A percentile compares a stretch with the other conserved stretches of the same genome.
Evolutionary conservation across 2,797 vertebrate species (phyloP).

Genomic region (Chelon labrosus): DNA sequence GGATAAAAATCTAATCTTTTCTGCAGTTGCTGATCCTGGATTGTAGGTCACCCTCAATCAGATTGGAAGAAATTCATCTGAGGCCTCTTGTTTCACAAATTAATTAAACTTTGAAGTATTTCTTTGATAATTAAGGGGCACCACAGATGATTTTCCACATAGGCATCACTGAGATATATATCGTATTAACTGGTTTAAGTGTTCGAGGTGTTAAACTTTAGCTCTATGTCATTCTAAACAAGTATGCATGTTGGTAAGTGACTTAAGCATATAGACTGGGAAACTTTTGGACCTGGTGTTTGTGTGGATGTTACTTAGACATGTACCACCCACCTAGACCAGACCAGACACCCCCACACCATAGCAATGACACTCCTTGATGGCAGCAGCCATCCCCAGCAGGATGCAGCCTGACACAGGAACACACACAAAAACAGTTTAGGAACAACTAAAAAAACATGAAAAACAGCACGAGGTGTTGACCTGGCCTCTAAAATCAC

Average conservation of each 20-base stretch:
- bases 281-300: too few relatives aligned
- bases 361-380: too few relatives aligned
- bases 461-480: too few relatives aligned
- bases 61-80: neutral
- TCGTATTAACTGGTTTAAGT: neutral
- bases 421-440: too few relatives aligned
- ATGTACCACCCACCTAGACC: too few relatives aligned
- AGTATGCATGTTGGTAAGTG: neutral
- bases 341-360: too few relatives aligned
- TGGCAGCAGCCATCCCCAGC: too few relatives aligned
- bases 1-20: slow-evolving; percentile 20
- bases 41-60: neutral
- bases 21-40: neutral
- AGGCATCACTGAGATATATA: neutral
- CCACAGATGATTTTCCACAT: neutral
- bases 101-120: neutral
- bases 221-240: slow-evolving; percentile 13
- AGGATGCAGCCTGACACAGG: too few relatives aligned
- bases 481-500: too few relatives aligned
- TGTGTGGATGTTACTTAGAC: too few relatives aligned
- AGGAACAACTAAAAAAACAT: too few relatives aligned
- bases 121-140: neutral
- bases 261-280: neutral
- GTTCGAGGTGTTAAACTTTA: neutral
- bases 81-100: neutral